phyloP scores from a whole-genome alignment of 2,113 vertebrate species.

The Ailurus styani region DNA sequence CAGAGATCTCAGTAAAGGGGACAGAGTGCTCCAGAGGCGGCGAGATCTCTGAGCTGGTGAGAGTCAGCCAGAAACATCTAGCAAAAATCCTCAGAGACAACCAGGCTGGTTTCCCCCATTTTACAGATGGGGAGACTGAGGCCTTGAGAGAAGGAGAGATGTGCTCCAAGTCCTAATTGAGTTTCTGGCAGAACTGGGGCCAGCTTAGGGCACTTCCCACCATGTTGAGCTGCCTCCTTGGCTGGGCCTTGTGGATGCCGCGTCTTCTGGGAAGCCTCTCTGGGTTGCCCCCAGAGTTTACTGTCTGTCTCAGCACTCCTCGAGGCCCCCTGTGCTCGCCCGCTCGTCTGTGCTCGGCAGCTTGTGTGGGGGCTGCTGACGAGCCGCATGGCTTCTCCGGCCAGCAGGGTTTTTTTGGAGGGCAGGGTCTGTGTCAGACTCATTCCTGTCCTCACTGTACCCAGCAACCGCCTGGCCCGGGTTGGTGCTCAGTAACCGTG shows the following conservation, averaged over 20 bases:
- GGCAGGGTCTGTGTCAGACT: not conserved
- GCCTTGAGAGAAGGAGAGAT: not conserved
- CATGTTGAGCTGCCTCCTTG: not conserved
- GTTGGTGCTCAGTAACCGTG: not conserved
- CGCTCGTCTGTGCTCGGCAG: not conserved
- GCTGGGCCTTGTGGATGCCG: not conserved
- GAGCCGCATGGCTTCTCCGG: fast-evolving
- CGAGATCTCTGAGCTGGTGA: not conserved
- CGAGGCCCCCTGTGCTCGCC: fast-evolving
- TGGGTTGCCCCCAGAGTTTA: not conserved
- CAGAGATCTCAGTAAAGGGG: not conserved
- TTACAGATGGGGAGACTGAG: not conserved
- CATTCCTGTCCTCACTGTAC: not conserved
- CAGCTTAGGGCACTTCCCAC: no score
- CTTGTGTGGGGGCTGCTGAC: not conserved
- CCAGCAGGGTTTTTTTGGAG: not conserved
- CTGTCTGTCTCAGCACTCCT: not conserved
- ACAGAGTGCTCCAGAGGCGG: not conserved
- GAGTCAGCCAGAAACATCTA: not conserved
- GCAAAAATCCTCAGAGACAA: not conserved
- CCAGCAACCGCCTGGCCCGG: fast-evolving
- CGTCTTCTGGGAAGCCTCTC: not conserved
- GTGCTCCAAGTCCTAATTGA: not conserved
- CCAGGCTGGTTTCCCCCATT: not conserved
- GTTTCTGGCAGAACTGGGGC: not conserved